Percentiles rank a stretch among this genome's conserved stretches.
phyloP scores from a whole-genome alignment of 2,113 vertebrate genomes.

The Noturus placidus region DNA sequence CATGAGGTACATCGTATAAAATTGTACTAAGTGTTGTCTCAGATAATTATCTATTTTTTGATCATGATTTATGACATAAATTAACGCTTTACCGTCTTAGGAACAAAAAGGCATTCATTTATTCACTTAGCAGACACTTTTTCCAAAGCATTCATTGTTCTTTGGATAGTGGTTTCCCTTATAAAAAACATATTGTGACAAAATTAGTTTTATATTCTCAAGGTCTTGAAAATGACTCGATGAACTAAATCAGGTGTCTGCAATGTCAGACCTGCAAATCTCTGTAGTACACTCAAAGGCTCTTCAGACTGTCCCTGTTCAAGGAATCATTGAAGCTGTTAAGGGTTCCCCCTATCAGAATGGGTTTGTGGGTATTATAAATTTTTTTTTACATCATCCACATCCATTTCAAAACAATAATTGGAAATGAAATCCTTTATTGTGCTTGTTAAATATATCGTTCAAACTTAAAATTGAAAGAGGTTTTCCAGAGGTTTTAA shows the following conservation, averaged over 20 bases:
- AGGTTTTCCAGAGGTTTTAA: background rate
- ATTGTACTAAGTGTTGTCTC: background rate
- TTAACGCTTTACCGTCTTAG: background rate
- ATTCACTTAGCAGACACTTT: too few species aligned
- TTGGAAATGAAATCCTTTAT: background rate
- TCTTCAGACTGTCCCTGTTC: background rate
- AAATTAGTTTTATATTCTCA: background rate
- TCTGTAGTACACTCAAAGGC: background rate
- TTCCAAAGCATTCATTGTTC: background rate
- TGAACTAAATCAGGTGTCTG: background rate
- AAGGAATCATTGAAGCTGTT: background rate
- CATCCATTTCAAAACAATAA: background rate
- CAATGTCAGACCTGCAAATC: background rate
- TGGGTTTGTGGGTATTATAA: background rate
- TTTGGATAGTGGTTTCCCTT: background rate
- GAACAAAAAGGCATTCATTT: background rate
- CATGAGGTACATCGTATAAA: slow-evolving; percentile 83
- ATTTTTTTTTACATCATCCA: background rate
- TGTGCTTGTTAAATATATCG: background rate
- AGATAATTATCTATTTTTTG: background rate
- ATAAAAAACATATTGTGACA: background rate
- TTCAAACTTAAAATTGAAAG: background rate
- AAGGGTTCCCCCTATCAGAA: background rate
- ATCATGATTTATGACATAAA: background rate
- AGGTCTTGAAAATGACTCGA: background rate